Base-by-base conservation (phyloP, 2,888 invertebrate genomes). In the Parasteatoda lunata region DNA sequence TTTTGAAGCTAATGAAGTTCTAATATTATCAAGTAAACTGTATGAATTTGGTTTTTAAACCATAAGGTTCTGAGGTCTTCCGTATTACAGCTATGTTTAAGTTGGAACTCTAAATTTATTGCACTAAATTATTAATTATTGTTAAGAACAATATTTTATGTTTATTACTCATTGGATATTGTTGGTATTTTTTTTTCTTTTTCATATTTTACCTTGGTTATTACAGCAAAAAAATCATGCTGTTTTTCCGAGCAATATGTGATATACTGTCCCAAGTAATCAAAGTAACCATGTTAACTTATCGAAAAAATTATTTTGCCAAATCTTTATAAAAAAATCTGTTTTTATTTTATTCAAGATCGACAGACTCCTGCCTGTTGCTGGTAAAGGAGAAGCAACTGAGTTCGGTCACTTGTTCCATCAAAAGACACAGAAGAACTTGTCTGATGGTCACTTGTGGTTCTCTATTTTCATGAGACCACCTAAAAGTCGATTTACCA, bases 371-470 rank as follows among this genome's bases (percentile, higher is more conserved):
- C 89, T 93, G n/a, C 92, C 93, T 2, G 92, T 93, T 4, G 92
- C 93, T 11, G 92, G 92, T 3, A 90, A 90, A 45, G 92, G 92
- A 71, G 92, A 93, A 90, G 91, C 92, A 90, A 91, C 91, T 3
- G 91, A 92, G 81, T 93, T 93, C 89, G 90, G 90, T 8, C 92
- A 93, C 89, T 90, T 93, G 80, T 93, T 93, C 90, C 90, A 91
- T 3, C 91, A 91, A 84, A 91, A 91, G 59, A 91, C 92, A 6
- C 91, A 91, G 64, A 91, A 92, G 89, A 92, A 92, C 78, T 90
- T 93, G 4, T 91, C 91, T 13, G 93, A 93, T 88, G 93, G 92
- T 5, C 93, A 93, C 90, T 90, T 93, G 70, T 93, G 93, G 93
- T 93, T 93, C 90, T 93, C 93, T 0, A 92, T 93, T 6, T 92